Percentiles rank a stretch among this genome's conserved stretches.
phyloP scores from a whole-genome alignment of 2,113 vertebrate genomes.

The Nannobrachium achirus region DNA sequence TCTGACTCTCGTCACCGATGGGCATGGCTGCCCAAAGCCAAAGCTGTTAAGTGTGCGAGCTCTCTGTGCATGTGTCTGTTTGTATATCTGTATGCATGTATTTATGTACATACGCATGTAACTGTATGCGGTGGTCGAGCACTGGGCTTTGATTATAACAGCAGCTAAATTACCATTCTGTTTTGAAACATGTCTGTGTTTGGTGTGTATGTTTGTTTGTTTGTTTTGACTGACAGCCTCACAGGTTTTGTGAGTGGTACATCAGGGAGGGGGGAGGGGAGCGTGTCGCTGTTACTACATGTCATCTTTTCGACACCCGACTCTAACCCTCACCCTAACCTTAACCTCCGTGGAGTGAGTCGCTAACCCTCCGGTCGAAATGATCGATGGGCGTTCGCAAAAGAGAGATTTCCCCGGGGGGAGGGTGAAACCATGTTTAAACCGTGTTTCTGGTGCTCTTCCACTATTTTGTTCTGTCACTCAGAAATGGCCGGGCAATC shows the following conservation, averaged over 20 bases:
- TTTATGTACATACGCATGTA: not conserved
- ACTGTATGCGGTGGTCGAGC: no score
- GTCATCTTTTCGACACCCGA: no score
- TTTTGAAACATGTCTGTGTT: conserved; percentile 34
- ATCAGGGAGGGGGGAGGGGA: no score
- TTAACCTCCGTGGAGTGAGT: no score
- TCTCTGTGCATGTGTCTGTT: not conserved
- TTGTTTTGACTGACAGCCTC: conserved; percentile 39
- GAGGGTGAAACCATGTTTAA: conserved; percentile 17
- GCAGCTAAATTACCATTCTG: conserved; percentile 42
- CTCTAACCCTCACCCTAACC: no score
- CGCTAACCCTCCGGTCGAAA: no score
- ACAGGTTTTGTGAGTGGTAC: conserved; percentile 29
- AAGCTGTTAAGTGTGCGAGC: conserved; percentile 36
- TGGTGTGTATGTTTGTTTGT: conserved; percentile 39
- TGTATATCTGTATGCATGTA: no score
- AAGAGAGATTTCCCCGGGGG: no score
- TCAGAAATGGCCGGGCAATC: conserved; percentile 16
- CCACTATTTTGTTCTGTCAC: conserved; percentile 3
- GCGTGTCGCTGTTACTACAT: no score
- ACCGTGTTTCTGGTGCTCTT: conserved; percentile 27
- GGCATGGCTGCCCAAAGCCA: conserved; percentile 36
- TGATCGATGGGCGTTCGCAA: no score
- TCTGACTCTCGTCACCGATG: conserved; percentile 17
- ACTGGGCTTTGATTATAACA: no score